Evolutionary conservation across 2,888 invertebrate species (phyloP).

Genomic region (Cosmorhoe ocellata): DNA sequence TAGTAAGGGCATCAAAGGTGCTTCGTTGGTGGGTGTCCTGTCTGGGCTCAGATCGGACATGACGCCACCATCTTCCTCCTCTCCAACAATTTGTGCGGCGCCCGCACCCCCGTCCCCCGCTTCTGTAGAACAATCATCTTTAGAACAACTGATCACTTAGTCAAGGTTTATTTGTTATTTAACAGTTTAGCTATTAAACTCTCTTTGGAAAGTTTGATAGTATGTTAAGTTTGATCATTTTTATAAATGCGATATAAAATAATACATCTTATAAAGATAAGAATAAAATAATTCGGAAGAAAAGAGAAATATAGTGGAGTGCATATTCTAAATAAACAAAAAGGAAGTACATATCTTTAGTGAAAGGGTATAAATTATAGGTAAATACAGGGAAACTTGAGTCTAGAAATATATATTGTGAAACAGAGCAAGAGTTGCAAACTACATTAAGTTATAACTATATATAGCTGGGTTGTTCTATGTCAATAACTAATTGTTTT

Average conservation of each 20-base stretch:
- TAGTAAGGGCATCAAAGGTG: constrained; percentile 76
- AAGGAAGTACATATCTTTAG: constrained; percentile 25
- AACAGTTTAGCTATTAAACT: neutral
- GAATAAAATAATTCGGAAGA: neutral
- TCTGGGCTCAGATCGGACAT: constrained; percentile 76
- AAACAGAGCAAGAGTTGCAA: constrained; percentile 2
- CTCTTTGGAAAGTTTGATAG: no score
- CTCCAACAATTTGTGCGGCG: constrained; percentile 66
- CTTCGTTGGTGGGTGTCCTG: constrained; percentile 80
- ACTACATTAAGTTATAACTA: neutral
- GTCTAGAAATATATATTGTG: constrained; percentile 8
- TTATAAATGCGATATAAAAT: no score
- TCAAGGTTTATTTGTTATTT: neutral
- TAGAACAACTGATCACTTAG: constrained; percentile 1
- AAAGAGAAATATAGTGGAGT: constrained; percentile 35
- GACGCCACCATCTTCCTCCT: constrained; percentile 69
- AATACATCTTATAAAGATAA: no score
- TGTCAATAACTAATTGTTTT: constrained; percentile 1
- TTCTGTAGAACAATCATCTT: constrained; percentile 51
- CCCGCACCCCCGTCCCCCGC: constrained; percentile 76
- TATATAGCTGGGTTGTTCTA: no score
- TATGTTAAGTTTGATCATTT: no score
- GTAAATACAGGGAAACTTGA: constrained; percentile 6
- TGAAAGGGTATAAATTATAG: no score
- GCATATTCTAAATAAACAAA: constrained; percentile 36